phyloP scores from a whole-genome alignment of 2,113 vertebrate species.

The Microcebus tavaratra region DNA sequence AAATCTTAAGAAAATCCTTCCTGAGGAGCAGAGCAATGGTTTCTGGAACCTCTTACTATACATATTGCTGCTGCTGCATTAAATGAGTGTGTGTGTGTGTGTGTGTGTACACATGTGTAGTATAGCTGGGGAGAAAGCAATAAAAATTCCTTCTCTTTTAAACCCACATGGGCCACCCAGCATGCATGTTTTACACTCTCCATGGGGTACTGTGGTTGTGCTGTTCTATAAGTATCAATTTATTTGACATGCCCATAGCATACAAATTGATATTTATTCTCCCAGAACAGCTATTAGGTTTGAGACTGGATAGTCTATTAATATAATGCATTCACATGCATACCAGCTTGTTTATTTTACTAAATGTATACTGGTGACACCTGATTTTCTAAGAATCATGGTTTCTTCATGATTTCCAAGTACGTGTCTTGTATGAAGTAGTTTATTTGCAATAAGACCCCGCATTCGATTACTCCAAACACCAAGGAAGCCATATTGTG shows the following conservation, averaged over 20 bases:
- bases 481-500: background rate
- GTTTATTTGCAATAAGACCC: background rate
- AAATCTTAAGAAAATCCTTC: background rate
- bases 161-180: background rate
- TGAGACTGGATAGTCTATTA: background rate
- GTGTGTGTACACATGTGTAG: fast-evolving
- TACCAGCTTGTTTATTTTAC: background rate
- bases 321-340: background rate
- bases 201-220: background rate
- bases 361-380: background rate
- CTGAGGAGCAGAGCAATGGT: background rate
- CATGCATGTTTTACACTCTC: background rate
- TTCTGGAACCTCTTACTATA: background rate
- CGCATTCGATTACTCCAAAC: background rate
- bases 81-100: background rate
- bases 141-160: background rate
- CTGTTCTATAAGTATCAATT: background rate
- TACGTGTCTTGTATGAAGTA: background rate
- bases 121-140: background rate
- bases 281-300: background rate
- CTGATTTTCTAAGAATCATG: background rate
- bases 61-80: background rate
- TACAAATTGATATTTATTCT: background rate
- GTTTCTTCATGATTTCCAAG: slow-evolving; percentile 1
- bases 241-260: background rate